phyloP scores from a whole-genome alignment of 2,113 vertebrate species.

The Brachionichthys hirsutus region DNA sequence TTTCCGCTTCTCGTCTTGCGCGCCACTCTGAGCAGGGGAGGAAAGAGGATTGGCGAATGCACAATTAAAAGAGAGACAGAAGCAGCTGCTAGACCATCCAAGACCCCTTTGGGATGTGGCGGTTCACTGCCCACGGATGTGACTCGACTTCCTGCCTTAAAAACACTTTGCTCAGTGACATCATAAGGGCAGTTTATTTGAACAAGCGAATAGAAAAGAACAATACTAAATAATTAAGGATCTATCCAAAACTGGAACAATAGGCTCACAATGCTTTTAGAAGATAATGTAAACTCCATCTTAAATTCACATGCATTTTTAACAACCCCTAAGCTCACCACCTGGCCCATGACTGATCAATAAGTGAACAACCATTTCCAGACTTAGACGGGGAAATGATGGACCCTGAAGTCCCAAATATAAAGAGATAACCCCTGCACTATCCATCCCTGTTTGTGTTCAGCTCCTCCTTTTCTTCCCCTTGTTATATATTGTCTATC shows the following conservation, averaged over 20 bases:
- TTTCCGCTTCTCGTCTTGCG: constrained; percentile 39
- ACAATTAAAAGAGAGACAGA: constrained; percentile 45
- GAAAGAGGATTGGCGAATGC: constrained; percentile 11
- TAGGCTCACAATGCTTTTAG: constrained; percentile 1
- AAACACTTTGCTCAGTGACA: constrained; percentile 12
- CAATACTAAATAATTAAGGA: background rate
- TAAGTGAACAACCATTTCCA: constrained; percentile 42
- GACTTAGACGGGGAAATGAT: constrained; percentile 43
- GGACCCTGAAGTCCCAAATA: constrained; percentile 36
- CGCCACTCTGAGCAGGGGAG: background rate
- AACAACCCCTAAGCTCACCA: constrained; percentile 50
- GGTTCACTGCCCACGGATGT: constrained; percentile 42
- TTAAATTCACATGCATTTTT: constrained; percentile 56
- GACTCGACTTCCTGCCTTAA: constrained; percentile 45
- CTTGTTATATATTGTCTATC: constrained; percentile 30
- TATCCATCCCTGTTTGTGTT: constrained; percentile 21
- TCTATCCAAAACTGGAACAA: background rate
- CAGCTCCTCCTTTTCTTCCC: constrained; percentile 5
- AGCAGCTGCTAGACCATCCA: constrained; percentile 59
- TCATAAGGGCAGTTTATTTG: no score
- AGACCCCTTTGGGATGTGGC: constrained; percentile 36
- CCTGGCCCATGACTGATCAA: constrained; percentile 58
- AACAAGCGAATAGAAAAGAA: background rate
- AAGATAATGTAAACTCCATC: constrained; percentile 37
- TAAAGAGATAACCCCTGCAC: constrained; percentile 26